Evolutionary conservation across 2,888 invertebrate genomes (phyloP).

Genomic region (Scelioninae gen. 1): DNA sequence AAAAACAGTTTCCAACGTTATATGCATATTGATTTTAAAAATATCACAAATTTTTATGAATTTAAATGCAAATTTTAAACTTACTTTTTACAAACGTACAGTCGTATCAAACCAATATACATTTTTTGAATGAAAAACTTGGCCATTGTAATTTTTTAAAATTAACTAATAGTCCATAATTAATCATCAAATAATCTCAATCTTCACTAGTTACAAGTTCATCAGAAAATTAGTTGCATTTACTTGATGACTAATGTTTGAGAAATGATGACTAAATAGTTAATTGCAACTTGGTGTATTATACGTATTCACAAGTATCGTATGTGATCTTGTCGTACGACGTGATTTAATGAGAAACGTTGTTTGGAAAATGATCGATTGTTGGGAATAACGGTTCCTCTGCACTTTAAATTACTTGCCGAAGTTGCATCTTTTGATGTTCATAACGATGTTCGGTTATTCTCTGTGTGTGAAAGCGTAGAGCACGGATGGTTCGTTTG

Average conservation of each 20-base stretch:
- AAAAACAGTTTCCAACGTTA: constrained; percentile 33
- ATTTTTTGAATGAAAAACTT: constrained; percentile 1
- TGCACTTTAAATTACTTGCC: constrained; percentile 69
- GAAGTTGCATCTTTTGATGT: constrained; percentile 72
- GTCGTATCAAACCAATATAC: constrained; percentile 20
- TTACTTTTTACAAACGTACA: constrained; percentile 23
- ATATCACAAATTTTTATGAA: constrained; percentile 34
- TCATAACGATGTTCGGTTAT: constrained; percentile 69
- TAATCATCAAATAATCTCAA: neutral
- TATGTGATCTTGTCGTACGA: constrained; percentile 32
- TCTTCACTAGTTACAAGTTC: neutral
- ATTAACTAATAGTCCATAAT: neutral
- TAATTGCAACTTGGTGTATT: constrained; percentile 23
- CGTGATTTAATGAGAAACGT: constrained; percentile 40
- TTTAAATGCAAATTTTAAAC: too few species aligned
- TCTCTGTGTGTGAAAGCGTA: constrained; percentile 65
- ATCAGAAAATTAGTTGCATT: constrained; percentile 1
- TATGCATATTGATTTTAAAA: constrained; percentile 42
- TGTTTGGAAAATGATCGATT: constrained; percentile 67
- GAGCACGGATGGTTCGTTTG: constrained; percentile 71
- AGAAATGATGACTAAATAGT: constrained; percentile 3
- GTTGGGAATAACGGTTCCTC: constrained; percentile 64
- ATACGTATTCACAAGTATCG: neutral
- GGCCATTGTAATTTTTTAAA: neutral
- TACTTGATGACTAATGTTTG: constrained; percentile 21